Evolutionary conservation across 2,888 invertebrate species (phyloP), one percentile per base, ranked within the genome.

Genomic region (Lasioglossum lativentre): DNA sequence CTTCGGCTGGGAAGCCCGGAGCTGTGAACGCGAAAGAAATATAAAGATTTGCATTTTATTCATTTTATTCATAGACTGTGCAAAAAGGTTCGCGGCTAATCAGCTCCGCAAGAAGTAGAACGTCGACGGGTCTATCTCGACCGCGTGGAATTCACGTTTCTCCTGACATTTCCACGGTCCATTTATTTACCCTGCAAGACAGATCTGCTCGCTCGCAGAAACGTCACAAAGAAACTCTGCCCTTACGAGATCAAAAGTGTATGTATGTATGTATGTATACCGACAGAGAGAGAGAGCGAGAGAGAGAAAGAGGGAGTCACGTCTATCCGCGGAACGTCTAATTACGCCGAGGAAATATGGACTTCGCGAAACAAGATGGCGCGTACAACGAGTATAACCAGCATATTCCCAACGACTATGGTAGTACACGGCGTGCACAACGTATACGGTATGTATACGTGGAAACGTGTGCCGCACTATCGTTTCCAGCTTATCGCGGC

Each of bases 401-500:
- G n/a, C 56, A 42, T 16, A 42, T 71, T 71, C 71, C 1, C 16
- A 42, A 45, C 72, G 70, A 63, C 59, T 14, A 30, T 16, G 19
- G 30, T 30, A 30, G 16, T 30, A 63, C n/a, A 52, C 59, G 42
- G 59, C 56, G n/a, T 56, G 56, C n/a, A 56, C 56, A n/a, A 56
- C 56, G 34, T 34, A 34, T 34, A 34, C n/a, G 56, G n/a, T n/a
- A 56, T 56, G 56, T 56, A 12, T n/a, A 56, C 56, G 56, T 47
- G 12, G 81, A 66, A 78, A 80, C 80, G 75, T 30, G 27, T 38
- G 63, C n/a, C 52, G 16, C 38, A 66, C 47, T 80, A 78, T 84
- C 84, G 73, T 85, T 75, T 27, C 45, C 38, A 70, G 76, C 85
- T 86, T 86, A 86, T 86, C 86, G 85, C 72, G 85, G 56, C 85